phyloP scores from a whole-genome alignment of 2,113 vertebrate species.

The Ancistrus triradiatus region DNA sequence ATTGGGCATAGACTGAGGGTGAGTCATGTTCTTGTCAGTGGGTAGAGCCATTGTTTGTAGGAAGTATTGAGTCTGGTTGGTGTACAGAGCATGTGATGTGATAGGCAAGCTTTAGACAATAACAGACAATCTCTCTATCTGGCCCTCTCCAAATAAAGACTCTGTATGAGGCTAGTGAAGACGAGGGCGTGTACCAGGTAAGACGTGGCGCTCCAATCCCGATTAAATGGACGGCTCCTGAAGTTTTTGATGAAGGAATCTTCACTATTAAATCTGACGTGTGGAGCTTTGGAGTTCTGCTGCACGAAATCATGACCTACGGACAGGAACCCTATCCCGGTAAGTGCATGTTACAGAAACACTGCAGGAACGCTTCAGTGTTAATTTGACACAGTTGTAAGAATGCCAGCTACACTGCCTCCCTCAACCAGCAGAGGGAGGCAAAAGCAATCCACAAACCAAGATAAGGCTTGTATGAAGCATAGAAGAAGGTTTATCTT shows the following conservation, averaged over 20 bases:
- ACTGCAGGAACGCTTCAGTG: too few species aligned
- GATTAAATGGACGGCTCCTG: conserved; percentile 94
- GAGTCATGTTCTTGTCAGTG: too few species aligned
- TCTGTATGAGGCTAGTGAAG: conserved; percentile 56
- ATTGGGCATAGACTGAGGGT: too few species aligned
- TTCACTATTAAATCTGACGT: conserved; percentile 93
- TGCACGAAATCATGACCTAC: conserved; percentile 93
- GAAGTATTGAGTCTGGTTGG: too few species aligned
- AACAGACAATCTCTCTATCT: background rate
- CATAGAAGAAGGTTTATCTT: too few species aligned
- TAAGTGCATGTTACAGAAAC: conserved; percentile 45
- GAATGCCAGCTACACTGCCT: too few species aligned
- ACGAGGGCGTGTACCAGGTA: conserved; percentile 73
- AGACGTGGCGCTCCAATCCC: conserved; percentile 84
- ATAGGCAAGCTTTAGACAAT: background rate
- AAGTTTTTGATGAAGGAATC: conserved; percentile 76
- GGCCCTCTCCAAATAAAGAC: conserved; percentile 65
- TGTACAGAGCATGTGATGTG: background rate
- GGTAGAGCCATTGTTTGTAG: too few species aligned
- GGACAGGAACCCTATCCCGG: conserved; percentile 87
- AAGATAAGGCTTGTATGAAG: too few species aligned
- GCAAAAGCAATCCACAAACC: too few species aligned
- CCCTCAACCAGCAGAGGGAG: too few species aligned
- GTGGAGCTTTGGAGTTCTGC: conserved; percentile 93
- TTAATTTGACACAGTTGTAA: too few species aligned